A percentile compares a stretch with the other conserved stretches of the same genome.
Conservation (phyloP, 1,140 invertebrate species). For the Pararge aegeria region DNA sequence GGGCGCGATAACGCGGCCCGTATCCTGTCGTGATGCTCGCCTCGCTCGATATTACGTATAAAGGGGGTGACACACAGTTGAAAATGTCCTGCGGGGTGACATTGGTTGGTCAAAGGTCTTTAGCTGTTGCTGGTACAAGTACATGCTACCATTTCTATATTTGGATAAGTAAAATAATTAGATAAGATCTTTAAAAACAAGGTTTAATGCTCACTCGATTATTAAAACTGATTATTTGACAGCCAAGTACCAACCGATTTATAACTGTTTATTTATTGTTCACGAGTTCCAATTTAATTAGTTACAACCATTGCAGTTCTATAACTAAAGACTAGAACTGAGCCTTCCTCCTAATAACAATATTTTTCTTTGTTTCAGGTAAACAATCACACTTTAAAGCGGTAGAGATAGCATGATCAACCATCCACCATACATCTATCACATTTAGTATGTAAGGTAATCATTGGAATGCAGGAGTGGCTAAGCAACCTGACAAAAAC, state of each 20-base stretch:
- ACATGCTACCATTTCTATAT: not conserved
- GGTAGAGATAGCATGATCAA: constrained; percentile 1
- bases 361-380: constrained; percentile 3
- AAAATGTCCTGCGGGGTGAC: not conserved
- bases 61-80: not conserved
- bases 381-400: not conserved
- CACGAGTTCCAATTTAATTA: too few relatives aligned
- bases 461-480: too few relatives aligned
- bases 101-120: not conserved
- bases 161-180: not conserved
- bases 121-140: not conserved
- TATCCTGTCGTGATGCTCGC: constrained; percentile 61
- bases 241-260: too few relatives aligned
- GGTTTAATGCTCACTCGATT: too few relatives aligned
- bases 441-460: too few relatives aligned
- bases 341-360: too few relatives aligned
- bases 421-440: too few relatives aligned
- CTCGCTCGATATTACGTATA: constrained; percentile 48
- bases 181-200: not conserved
- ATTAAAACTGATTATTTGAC: too few relatives aligned
- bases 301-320: too few relatives aligned
- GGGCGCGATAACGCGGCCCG: constrained; percentile 66
- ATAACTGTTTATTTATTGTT: too few relatives aligned
- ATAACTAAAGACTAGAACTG: too few relatives aligned
- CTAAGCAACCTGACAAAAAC: too few relatives aligned